phyloP scores from a whole-genome alignment of 2,113 vertebrate genomes.

The Prinia subflava region DNA sequence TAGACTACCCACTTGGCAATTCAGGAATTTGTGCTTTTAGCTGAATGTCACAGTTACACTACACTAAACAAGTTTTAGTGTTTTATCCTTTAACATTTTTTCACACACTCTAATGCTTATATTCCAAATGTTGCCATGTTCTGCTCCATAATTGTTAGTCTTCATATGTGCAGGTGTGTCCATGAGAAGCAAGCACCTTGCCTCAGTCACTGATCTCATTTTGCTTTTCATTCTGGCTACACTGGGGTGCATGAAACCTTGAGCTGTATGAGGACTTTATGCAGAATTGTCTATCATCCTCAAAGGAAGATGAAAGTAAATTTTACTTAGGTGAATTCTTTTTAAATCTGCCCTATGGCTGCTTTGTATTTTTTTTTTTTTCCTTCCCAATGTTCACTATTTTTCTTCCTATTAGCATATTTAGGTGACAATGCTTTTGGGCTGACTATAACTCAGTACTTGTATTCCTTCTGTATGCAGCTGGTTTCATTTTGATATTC shows the following conservation, averaged over 20 bases:
- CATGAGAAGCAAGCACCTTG: background rate
- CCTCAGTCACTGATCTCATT: background rate
- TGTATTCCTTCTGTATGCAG: background rate
- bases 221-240: background rate
- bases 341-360: background rate
- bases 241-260: background rate
- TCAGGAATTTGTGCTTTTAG: background rate
- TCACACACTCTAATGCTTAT: background rate
- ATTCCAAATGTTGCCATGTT: background rate
- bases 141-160: background rate
- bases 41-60: background rate
- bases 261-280: background rate
- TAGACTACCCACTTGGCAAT: background rate
- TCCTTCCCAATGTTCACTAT: fast-evolving
- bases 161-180: background rate
- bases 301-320: background rate
- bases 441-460: background rate
- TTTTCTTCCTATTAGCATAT: background rate
- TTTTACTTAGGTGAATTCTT: background rate
- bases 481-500: background rate
- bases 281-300: background rate
- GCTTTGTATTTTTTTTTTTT: background rate
- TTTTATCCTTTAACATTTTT: background rate
- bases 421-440: background rate
- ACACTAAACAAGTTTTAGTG: background rate